Evolutionary conservation across 2,888 invertebrate species (phyloP).

Genomic region (Terebella lapidaria): DNA sequence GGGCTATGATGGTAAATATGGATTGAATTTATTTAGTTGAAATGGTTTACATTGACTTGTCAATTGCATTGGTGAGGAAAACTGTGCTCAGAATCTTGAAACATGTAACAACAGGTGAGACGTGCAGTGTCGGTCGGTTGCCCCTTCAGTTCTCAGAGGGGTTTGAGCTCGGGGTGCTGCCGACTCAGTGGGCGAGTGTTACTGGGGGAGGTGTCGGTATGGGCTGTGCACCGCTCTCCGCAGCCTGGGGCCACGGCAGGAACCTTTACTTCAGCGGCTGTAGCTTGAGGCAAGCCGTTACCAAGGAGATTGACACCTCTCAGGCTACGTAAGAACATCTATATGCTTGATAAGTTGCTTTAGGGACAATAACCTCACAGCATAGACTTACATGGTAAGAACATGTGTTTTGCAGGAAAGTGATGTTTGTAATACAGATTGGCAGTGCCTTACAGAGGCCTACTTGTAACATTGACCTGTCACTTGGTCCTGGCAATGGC

Average conservation of each 20-base stretch:
- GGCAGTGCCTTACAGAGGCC: constrained; percentile 46
- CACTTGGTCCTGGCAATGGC: constrained; percentile 33
- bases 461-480: constrained; percentile 44
- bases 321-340: constrained; percentile 41
- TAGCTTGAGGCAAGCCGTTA: constrained; percentile 49
- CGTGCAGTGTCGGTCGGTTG: background rate
- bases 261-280: constrained; percentile 54
- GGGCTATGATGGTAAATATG: constrained; percentile 35
- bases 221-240: constrained; percentile 52
- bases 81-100: background rate
- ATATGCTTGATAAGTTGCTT: background rate
- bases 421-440: constrained; percentile 52
- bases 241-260: constrained; percentile 50
- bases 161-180: constrained; percentile 46
- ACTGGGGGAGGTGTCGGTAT: constrained; percentile 44
- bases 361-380: background rate
- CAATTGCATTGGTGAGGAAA: background rate
- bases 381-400: too few species aligned
- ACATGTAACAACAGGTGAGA: background rate
- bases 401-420: constrained; percentile 47
- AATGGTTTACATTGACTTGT: background rate
- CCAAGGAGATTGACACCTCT: constrained; percentile 48
- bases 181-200: constrained; percentile 44
- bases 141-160: constrained; percentile 40
- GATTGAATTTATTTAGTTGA: background rate